phyloP scores from a whole-genome alignment of 64 coral and sea anemone genomes.

The Catalaphyllia jardinei region DNA sequence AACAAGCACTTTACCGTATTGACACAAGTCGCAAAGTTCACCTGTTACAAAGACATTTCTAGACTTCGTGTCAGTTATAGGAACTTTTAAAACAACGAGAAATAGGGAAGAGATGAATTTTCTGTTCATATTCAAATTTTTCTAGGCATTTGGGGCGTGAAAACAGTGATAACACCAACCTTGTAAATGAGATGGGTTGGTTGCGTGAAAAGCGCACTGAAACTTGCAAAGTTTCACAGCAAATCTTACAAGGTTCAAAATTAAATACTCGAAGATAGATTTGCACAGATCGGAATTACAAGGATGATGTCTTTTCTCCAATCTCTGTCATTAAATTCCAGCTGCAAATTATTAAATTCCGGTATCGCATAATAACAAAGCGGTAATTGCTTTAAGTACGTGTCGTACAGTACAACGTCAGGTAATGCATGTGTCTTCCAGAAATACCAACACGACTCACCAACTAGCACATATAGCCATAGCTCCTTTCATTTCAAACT shows the following conservation, averaged over 20 bases:
- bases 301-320: not conserved
- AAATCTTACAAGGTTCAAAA: not conserved
- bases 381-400: not conserved
- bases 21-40: not conserved
- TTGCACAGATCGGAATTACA: not conserved
- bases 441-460: not conserved
- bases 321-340: not conserved
- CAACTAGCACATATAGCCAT: too few relatives aligned
- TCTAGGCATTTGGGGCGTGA: not conserved
- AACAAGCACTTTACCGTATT: not conserved
- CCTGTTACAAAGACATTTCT: not conserved
- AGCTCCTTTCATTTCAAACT: too few relatives aligned
- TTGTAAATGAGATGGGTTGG: not conserved
- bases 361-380: constrained; percentile 1
- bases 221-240: not conserved
- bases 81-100: not conserved
- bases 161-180: not conserved
- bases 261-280: not conserved
- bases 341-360: not conserved
- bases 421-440: not conserved
- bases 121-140: constrained; percentile 6
- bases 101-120: not conserved
- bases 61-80: not conserved
- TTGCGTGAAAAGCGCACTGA: not conserved
- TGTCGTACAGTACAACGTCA: constrained; percentile 1